phyloP scores from a whole-genome alignment of 2,797 vertebrate species.

The Protosalanx chinensis region DNA sequence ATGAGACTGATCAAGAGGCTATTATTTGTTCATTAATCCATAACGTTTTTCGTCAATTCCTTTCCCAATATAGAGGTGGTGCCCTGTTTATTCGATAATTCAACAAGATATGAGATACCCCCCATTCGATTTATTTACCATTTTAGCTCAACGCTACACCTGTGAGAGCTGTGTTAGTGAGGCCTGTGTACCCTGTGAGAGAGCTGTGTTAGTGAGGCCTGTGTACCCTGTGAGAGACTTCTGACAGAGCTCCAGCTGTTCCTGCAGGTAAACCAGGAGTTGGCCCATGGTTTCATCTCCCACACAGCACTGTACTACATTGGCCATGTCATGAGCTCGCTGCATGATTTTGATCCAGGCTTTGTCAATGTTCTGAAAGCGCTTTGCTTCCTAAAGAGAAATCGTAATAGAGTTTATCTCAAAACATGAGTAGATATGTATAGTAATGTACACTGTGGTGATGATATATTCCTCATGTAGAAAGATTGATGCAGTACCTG shows the following conservation, averaged over 20 bases:
- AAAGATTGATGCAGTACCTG: slow-evolving; percentile 69
- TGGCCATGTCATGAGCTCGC: slow-evolving; percentile 80
- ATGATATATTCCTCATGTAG: no score
- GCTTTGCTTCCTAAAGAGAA: slow-evolving; percentile 80
- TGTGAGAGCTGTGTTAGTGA: no score
- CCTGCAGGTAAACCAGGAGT: slow-evolving; percentile 81
- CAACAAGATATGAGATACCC: no score
- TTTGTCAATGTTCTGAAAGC: slow-evolving; percentile 90
- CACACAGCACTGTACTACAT: slow-evolving; percentile 84
- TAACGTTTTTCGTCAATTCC: no score
- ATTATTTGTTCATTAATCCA: no score
- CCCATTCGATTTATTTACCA: no score
- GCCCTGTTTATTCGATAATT: no score
- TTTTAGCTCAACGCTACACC: no score
- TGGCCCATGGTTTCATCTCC: slow-evolving; percentile 83
- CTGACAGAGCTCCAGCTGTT: slow-evolving; percentile 91
- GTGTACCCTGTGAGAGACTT: slow-evolving; percentile 89
- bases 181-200: not conserved
- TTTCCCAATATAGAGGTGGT: no score
- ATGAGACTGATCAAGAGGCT: no score
- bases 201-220: slow-evolving; percentile 15
- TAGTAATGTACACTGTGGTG: not conserved
- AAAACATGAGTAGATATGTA: not conserved
- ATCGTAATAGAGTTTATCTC: not conserved
- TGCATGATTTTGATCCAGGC: slow-evolving; percentile 90